Percentiles rank a stretch among this genome's conserved stretches.
phyloP scores from a whole-genome alignment of 2,113 vertebrate species.

The Plecturocebus donacophilus region DNA sequence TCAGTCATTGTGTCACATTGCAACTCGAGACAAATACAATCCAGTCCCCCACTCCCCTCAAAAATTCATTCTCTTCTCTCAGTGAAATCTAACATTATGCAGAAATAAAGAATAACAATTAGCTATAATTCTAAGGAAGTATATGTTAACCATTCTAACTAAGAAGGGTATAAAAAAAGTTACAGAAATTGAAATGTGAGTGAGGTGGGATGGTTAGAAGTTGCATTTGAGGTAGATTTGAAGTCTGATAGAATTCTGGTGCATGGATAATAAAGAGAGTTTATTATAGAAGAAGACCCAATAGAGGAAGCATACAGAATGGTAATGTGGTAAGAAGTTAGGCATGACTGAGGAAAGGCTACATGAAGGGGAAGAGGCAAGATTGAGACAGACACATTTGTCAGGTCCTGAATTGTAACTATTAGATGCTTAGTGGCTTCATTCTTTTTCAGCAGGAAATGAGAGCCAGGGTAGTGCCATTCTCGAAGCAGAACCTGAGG shows the following conservation, averaged over 20 bases:
- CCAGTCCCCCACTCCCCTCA: background rate
- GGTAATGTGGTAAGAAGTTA: accelerated
- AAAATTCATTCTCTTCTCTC: background rate
- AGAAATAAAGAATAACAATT: conserved; percentile 25
- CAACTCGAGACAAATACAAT: background rate
- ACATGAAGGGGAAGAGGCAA: background rate
- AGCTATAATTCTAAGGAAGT: background rate
- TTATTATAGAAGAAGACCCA: background rate
- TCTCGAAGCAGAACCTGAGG: background rate
- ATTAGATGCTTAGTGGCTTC: background rate
- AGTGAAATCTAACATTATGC: background rate
- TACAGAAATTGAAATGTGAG: background rate
- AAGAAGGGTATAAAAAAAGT: background rate
- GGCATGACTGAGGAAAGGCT: background rate
- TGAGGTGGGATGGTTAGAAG: background rate
- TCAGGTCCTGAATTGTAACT: background rate
- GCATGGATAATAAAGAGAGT: background rate
- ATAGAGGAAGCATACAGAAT: background rate
- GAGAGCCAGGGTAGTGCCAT: accelerated
- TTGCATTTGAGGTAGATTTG: background rate
- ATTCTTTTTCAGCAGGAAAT: background rate
- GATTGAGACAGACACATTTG: background rate
- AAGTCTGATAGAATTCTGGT: background rate
- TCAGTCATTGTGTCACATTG: background rate
- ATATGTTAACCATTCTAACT: background rate